phyloP scores from a whole-genome alignment of 1,140 invertebrate genomes.

The Caenorhabditis inopinata region DNA sequence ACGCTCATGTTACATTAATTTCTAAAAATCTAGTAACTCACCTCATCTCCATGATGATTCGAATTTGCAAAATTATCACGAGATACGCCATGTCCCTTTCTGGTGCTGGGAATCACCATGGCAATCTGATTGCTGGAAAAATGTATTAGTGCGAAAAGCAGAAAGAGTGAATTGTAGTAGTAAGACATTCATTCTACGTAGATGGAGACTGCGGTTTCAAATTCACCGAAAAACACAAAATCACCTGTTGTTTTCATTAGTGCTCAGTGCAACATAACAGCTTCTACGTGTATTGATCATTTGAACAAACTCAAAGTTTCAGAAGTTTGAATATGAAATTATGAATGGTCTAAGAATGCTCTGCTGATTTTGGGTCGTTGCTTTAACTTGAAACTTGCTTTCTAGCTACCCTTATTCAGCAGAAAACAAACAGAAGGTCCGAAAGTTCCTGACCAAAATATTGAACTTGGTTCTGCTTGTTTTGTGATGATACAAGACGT shows the following conservation, averaged over 20 bases:
- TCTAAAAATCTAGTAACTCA: background rate
- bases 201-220: too few relatives aligned
- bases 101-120: conserved; percentile 47
- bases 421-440: too few relatives aligned
- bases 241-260: conserved; percentile 19
- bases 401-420: background rate
- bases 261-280: conserved; percentile 16
- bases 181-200: background rate
- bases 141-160: background rate
- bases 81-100: conserved; percentile 30
- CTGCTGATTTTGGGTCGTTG: background rate
- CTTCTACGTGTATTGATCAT: conserved; percentile 23
- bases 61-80: conserved; percentile 7
- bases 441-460: conserved; percentile 8
- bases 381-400: background rate
- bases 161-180: background rate
- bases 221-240: background rate
- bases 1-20: background rate
- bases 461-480: background rate
- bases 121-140: conserved; percentile 43
- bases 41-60: conserved; percentile 15
- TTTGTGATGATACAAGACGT: background rate
- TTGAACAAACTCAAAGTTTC: background rate
- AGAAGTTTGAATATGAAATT: conserved; percentile 11
- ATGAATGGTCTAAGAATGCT: conserved; percentile 5